Percentiles rank a stretch among this genome's conserved stretches.
These are phyloP conservation scores for Pinctada fucata DNA, from an alignment of 2,888 invertebrate genomes.

Conservation along the genomic window DNA sequence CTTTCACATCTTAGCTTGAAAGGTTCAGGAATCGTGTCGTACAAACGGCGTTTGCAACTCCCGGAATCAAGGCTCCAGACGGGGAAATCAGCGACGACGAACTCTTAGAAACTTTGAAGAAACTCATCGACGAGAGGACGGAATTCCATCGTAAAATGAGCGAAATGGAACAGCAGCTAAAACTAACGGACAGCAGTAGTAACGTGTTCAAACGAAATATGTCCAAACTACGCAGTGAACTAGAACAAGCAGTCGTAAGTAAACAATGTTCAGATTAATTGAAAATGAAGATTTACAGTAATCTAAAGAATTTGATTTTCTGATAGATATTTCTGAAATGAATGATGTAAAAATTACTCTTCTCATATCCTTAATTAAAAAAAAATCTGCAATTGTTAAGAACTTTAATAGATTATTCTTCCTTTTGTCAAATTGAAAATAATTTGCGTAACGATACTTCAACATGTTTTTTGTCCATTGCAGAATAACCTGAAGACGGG, in stretches of 20 bases:
- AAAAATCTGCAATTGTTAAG: no score
- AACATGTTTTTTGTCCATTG: no score
- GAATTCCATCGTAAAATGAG: conserved; percentile 62
- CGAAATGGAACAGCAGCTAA: conserved; percentile 66
- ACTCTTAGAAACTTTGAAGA: conserved; percentile 70
- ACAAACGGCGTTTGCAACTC: conserved; percentile 73
- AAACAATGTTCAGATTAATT: background rate
- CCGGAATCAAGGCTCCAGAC: conserved; percentile 71
- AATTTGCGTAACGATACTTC: no score
- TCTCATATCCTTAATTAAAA: background rate
- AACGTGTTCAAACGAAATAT: conserved; percentile 62
- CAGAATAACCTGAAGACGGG: conserved; percentile 69
- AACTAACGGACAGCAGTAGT: conserved; percentile 56
- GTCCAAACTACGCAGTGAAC: conserved; percentile 64
- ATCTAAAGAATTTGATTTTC: background rate
- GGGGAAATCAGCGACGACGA: conserved; percentile 72
- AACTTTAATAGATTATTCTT: no score
- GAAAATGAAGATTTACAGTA: background rate
- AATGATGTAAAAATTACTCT: background rate
- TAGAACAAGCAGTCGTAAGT: conserved; percentile 68
- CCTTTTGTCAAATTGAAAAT: no score
- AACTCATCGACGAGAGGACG: conserved; percentile 69
- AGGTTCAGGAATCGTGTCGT: conserved; percentile 74
- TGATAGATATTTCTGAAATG: background rate
- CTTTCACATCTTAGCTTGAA: conserved; percentile 64